Evolutionary conservation across 2,113 vertebrate species (phyloP).

Genomic region (Hylia prasina): DNA sequence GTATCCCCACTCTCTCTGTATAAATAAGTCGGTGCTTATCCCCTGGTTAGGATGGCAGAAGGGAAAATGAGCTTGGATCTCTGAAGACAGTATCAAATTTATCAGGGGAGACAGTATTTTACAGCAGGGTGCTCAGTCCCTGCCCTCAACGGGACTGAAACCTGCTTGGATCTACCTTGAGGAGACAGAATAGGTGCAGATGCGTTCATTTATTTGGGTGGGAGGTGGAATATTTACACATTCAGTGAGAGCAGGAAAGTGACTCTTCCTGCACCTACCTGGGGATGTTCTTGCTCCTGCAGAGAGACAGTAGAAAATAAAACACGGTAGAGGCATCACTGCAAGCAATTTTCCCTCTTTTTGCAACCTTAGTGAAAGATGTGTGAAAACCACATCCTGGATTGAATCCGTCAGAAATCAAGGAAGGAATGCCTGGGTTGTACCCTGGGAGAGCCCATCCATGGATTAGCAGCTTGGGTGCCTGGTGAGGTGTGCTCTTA

Average conservation of each 20-base stretch:
- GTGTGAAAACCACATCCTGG: not conserved
- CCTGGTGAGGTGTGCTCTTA: not conserved
- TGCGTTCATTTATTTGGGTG: not conserved
- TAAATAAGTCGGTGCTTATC: not conserved
- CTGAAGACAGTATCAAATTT: not conserved
- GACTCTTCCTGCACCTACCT: not conserved
- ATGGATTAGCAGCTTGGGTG: not conserved
- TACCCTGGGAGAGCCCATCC: not conserved
- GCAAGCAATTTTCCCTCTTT: not conserved
- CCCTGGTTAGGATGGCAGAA: not conserved
- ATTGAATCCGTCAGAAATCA: not conserved
- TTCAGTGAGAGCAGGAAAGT: not conserved
- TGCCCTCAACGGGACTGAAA: not conserved
- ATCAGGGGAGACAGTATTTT: not conserved
- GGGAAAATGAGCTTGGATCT: not conserved
- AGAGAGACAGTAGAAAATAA: not conserved
- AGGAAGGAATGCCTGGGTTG: not conserved
- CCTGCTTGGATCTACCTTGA: not conserved
- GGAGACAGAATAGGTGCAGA: not conserved
- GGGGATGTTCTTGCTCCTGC: not conserved
- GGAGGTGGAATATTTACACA: not conserved
- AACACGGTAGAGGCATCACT: accelerated
- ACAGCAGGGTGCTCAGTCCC: not conserved
- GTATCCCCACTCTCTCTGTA: not conserved
- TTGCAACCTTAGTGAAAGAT: not conserved